Conservation (phyloP, 2,888 invertebrate species). For the Nomada fabriciana region DNA sequence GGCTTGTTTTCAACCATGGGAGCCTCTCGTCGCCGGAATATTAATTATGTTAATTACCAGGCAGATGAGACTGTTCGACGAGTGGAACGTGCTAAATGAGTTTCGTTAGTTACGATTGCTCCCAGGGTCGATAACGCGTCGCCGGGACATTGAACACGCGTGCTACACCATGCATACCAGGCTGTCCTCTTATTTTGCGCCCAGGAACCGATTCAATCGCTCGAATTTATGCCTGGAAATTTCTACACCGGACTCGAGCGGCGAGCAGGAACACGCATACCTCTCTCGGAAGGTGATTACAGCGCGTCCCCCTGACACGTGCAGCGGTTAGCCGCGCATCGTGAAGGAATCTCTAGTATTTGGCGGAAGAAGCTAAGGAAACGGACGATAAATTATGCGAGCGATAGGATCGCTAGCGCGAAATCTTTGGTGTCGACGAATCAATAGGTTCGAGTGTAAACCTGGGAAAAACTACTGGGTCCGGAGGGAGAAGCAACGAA, state of each 20-base stretch:
- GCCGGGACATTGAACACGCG: slow-evolving; percentile 43
- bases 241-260: neutral
- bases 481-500: too few relatives aligned
- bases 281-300: slow-evolving; percentile 23
- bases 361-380: neutral
- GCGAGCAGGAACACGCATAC: slow-evolving; percentile 8
- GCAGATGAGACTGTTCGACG: slow-evolving; percentile 54
- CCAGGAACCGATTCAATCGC: slow-evolving; percentile 19
- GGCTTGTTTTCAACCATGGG: slow-evolving; percentile 73
- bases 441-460: too few relatives aligned
- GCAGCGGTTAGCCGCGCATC: slow-evolving; percentile 7
- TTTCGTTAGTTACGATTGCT: slow-evolving; percentile 57
- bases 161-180: slow-evolving; percentile 34
- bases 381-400: neutral
- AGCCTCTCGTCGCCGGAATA: slow-evolving; percentile 77
- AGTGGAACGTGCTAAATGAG: slow-evolving; percentile 55
- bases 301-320: slow-evolving; percentile 11
- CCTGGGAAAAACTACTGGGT: too few relatives aligned
- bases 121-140: slow-evolving; percentile 39
- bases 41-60: slow-evolving; percentile 80
- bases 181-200: slow-evolving; percentile 20
- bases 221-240: slow-evolving; percentile 27
- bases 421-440: too few relatives aligned
- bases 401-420: too few relatives aligned
- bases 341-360: slow-evolving; percentile 1